phyloP scores from a whole-genome alignment of 2,113 vertebrate species.

The Tychaedon coryphoeus region DNA sequence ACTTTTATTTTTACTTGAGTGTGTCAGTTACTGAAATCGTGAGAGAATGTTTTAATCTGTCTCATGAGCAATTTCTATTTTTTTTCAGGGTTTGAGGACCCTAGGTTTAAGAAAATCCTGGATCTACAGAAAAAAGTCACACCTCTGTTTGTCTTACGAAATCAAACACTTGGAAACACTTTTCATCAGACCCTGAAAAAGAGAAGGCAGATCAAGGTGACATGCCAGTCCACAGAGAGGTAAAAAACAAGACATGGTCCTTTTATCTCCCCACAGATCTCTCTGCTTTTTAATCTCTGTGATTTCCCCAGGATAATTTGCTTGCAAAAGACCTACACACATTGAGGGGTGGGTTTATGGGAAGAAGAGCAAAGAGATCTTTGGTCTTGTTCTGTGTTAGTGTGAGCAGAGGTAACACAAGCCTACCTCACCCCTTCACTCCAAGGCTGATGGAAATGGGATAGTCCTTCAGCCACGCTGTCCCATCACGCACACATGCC shows the following conservation, averaged over 20 bases:
- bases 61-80: not conserved
- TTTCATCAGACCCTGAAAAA: not conserved
- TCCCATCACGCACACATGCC: not conserved
- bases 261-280: not conserved
- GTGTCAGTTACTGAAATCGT: not conserved
- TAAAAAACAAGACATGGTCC: not conserved
- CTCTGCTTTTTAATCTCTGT: not conserved
- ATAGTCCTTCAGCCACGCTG: not conserved
- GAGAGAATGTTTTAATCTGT: not conserved
- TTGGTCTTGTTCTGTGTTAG: accelerated
- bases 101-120: not conserved
- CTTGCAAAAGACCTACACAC: not conserved
- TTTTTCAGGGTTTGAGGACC: not conserved
- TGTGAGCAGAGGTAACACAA: not conserved
- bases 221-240: not conserved
- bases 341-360: not conserved
- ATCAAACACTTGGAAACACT: not conserved
- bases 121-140: not conserved
- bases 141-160: not conserved
- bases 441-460: not conserved
- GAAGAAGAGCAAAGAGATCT: not conserved
- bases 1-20: not conserved
- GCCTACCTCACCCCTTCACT: not conserved
- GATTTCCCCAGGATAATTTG: not conserved
- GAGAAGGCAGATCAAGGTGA: not conserved